Evolutionary conservation across 2,797 vertebrate species (phyloP).

Genomic region (Clarias platycephalus): DNA sequence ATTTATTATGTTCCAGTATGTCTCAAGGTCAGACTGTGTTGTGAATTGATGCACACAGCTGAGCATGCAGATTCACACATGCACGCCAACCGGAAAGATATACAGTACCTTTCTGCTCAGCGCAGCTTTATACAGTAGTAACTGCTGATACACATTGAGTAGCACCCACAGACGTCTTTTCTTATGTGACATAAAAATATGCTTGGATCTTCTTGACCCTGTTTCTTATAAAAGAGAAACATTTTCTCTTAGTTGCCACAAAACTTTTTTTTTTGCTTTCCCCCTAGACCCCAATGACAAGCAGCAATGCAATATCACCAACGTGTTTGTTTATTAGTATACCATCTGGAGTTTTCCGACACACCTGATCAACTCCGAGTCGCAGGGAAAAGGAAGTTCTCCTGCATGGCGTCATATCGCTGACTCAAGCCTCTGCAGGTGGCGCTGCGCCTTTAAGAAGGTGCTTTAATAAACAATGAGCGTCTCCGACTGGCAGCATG

Average conservation of each 20-base stretch:
- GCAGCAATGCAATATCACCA: background rate
- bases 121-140: background rate
- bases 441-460: slow-evolving; percentile 85
- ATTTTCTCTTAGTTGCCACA: background rate
- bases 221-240: background rate
- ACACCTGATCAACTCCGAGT: background rate
- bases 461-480: slow-evolving; percentile 85
- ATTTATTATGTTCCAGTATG: background rate
- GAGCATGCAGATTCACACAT: slow-evolving; percentile 51
- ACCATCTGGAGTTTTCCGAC: background rate
- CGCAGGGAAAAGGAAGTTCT: background rate
- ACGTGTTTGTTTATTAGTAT: background rate
- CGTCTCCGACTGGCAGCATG: slow-evolving; percentile 84
- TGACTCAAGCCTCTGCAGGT: slow-evolving; percentile 44
- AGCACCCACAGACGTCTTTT: background rate
- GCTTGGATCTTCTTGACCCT: background rate
- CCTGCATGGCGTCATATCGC: slow-evolving; percentile 1
- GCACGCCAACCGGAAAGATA: slow-evolving; percentile 56
- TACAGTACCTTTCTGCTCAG: slow-evolving; percentile 20
- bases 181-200: background rate
- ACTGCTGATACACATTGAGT: background rate
- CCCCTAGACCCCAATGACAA: background rate
- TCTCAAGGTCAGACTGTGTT: background rate
- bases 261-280: no score
- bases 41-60: slow-evolving; percentile 67